These are phyloP conservation scores for Ammodytes marinus DNA, from an alignment of 2,113 vertebrate species.

Conservation along the genomic window DNA sequence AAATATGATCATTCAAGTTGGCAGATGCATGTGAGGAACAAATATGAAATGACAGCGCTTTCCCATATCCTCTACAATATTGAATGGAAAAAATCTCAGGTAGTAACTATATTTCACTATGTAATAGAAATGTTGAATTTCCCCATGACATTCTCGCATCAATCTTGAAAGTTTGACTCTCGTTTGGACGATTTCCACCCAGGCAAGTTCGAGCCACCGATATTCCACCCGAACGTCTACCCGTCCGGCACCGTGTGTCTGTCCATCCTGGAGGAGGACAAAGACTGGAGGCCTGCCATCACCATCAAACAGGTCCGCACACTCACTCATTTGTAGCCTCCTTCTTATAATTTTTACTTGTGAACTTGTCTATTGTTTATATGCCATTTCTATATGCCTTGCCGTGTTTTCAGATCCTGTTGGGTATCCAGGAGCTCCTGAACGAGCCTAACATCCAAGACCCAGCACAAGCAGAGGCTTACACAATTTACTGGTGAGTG, in stretches of 20 bases:
- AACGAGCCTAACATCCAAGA: conserved; percentile 88
- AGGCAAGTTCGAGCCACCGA: conserved; percentile 99
- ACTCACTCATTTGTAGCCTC: background rate
- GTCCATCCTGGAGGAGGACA: conserved; percentile 98
- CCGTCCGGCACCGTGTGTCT: conserved; percentile 98
- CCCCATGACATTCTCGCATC: background rate
- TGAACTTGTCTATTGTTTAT: background rate
- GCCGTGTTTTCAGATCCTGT: conserved; percentile 79
- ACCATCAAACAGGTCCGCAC: conserved; percentile 93
- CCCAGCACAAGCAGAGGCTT: conserved; percentile 86
- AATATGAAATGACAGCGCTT: conserved; percentile 17
- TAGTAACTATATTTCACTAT: conserved; percentile 19
- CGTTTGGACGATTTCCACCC: conserved; percentile 19
- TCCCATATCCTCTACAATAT: conserved; percentile 32
- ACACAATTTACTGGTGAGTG: conserved; percentile 86
- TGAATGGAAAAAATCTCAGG: conserved; percentile 20
- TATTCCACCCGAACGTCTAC: conserved; percentile 98
- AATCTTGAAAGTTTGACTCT: background rate
- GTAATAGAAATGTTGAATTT: background rate
- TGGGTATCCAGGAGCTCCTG: conserved; percentile 87
- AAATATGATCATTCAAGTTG: background rate
- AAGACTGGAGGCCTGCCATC: conserved; percentile 99
- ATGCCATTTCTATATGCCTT: background rate
- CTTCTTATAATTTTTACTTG: background rate
- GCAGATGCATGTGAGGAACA: background rate